Percentiles rank a stretch among this genome's conserved stretches.
Evolutionary conservation across 2,888 invertebrate genomes (phyloP).

Genomic region (Lithophane semibrunnea): DNA sequence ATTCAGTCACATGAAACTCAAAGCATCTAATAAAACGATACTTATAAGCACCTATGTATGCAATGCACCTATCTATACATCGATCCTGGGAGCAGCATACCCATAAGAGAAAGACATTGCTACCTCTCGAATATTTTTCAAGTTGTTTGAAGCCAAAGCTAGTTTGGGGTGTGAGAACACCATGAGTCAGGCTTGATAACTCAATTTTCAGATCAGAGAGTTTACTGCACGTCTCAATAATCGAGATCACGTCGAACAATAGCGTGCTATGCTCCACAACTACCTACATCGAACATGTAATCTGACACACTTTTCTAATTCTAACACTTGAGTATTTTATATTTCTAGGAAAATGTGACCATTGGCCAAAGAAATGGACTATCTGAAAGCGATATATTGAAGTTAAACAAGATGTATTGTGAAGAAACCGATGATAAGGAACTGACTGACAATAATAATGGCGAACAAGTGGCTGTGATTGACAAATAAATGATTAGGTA

Average conservation of each 20-base stretch:
- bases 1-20: not conserved
- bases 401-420: constrained; percentile 86
- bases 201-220: not conserved
- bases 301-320: constrained; percentile 15
- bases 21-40: not conserved
- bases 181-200: not conserved
- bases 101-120: not conserved
- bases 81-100: not conserved
- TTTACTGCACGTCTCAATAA: not conserved
- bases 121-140: not conserved
- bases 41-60: not conserved
- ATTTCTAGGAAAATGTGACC: constrained; percentile 78
- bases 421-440: constrained; percentile 66
- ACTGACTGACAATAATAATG: constrained; percentile 22
- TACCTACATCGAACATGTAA: not conserved
- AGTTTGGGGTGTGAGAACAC: not conserved
- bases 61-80: not conserved
- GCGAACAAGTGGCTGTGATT: constrained; percentile 42
- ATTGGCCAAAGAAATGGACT: constrained; percentile 85
- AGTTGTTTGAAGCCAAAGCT: too few relatives aligned
- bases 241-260: not conserved
- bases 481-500: constrained; percentile 38
- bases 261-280: not conserved
- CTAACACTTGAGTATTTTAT: not conserved
- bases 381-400: constrained; percentile 82